phyloP scores from a whole-genome alignment of 2,113 vertebrate genomes.

The Sorex araneus region DNA sequence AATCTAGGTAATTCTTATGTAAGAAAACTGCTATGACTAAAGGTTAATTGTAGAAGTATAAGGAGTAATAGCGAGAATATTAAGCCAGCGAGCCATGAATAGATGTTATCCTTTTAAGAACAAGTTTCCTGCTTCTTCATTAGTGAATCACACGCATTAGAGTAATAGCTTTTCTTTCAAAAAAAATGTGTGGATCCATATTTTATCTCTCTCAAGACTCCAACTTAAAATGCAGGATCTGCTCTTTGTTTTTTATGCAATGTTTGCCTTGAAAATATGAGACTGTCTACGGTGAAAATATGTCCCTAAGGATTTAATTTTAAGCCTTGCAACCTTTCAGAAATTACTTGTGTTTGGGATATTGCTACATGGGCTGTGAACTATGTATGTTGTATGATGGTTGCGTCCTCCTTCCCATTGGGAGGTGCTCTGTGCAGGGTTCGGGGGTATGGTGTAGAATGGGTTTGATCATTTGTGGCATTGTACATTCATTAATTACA shows the following conservation, averaged over 20 bases:
- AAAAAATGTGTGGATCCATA: constrained; percentile 26
- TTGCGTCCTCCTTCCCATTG: neutral
- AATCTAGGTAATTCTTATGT: constrained; percentile 68
- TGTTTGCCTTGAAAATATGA: constrained; percentile 54
- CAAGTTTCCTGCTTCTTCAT: constrained; percentile 70
- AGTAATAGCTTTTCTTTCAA: constrained; percentile 44
- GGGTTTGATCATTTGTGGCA: neutral
- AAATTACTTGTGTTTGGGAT: neutral
- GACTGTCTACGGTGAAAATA: neutral
- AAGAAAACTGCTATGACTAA: constrained; percentile 79
- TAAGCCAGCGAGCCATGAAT: constrained; percentile 55
- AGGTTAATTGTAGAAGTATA: constrained; percentile 73
- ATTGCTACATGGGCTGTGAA: no score
- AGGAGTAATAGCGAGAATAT: constrained; percentile 32
- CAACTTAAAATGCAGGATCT: neutral
- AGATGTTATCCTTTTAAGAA: constrained; percentile 58
- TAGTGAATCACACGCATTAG: constrained; percentile 64
- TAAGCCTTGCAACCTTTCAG: constrained; percentile 11
- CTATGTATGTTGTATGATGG: no score
- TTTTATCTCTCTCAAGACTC: constrained; percentile 13
- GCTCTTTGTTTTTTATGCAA: constrained; percentile 54
- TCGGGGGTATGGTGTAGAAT: neutral
- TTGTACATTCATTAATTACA: no score
- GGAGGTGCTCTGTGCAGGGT: neutral
- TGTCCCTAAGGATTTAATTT: neutral